phyloP scores from a whole-genome alignment of 2,113 vertebrate species.

The Riparia riparia region DNA sequence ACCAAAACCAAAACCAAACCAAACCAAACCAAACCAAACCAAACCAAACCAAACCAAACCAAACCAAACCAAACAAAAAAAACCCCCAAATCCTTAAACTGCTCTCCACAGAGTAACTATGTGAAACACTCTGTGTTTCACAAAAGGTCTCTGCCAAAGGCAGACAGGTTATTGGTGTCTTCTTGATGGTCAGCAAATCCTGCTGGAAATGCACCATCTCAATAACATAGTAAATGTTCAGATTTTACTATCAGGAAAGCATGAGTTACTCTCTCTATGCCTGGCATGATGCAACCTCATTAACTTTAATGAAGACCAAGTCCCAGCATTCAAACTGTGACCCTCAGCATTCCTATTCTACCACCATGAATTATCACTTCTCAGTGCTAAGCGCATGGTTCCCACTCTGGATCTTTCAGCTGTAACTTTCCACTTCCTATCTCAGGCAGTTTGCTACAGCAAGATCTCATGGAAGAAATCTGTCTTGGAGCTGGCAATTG shows the following conservation, averaged over 20 bases:
- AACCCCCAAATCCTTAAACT: neutral
- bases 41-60: too few species aligned
- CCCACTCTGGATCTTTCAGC: neutral
- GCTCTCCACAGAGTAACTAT: neutral
- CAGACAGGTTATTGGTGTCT: neutral
- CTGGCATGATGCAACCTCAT: neutral
- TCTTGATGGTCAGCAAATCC: neutral
- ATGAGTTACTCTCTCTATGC: neutral
- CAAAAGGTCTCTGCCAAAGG: neutral
- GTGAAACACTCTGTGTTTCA: neutral
- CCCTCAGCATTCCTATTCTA: neutral
- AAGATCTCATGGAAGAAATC: neutral
- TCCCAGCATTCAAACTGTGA: neutral
- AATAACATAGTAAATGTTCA: neutral
- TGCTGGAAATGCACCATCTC: neutral
- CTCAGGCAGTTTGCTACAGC: neutral
- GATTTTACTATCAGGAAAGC: neutral
- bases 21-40: too few species aligned
- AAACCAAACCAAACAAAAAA: too few species aligned
- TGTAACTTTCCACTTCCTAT: neutral
- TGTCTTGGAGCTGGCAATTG: neutral
- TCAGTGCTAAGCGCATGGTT: accelerated
- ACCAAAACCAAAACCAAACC: too few species aligned
- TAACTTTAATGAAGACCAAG: neutral
- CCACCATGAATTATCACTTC: neutral